Conservation (phyloP, 2,888 invertebrate genomes). For the Melangyna quadrimaculata region DNA sequence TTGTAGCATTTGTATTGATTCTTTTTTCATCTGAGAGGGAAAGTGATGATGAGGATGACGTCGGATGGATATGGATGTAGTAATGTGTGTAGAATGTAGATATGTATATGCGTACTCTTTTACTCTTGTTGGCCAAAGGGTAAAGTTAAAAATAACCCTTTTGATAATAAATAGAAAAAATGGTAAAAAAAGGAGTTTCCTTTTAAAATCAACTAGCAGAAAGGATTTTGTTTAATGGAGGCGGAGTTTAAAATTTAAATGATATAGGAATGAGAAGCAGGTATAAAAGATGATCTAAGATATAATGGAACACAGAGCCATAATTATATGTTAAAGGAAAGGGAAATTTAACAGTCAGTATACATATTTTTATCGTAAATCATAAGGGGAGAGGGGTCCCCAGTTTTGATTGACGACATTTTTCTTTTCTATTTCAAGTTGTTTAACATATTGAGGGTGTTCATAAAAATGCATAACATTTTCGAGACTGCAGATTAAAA, state of each 20-base stretch:
- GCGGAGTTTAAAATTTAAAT: constrained; percentile 34
- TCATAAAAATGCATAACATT: no score
- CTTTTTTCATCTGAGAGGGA: constrained; percentile 32
- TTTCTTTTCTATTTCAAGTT: neutral
- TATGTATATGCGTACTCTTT: neutral
- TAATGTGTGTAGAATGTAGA: neutral
- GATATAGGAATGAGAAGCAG: neutral
- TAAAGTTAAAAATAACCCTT: constrained; percentile 49
- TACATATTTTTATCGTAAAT: neutral
- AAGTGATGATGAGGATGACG: constrained; percentile 35
- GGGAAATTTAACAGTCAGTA: neutral
- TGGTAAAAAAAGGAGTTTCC: neutral
- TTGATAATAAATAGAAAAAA: neutral
- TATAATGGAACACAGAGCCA: neutral
- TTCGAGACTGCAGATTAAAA: no score
- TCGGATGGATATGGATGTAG: neutral
- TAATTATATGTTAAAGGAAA: neutral
- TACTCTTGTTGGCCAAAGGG: neutral
- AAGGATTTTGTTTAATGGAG: neutral
- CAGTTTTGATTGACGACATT: neutral
- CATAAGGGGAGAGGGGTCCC: neutral
- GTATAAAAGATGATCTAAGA: neutral
- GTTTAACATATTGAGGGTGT: no score
- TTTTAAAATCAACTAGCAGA: neutral
- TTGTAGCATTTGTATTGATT: constrained; percentile 14